A percentile compares a stretch with the other conserved stretches of the same genome.
Evolutionary conservation across 2,113 vertebrate species (phyloP).

Genomic region (Donacobius atricapilla): DNA sequence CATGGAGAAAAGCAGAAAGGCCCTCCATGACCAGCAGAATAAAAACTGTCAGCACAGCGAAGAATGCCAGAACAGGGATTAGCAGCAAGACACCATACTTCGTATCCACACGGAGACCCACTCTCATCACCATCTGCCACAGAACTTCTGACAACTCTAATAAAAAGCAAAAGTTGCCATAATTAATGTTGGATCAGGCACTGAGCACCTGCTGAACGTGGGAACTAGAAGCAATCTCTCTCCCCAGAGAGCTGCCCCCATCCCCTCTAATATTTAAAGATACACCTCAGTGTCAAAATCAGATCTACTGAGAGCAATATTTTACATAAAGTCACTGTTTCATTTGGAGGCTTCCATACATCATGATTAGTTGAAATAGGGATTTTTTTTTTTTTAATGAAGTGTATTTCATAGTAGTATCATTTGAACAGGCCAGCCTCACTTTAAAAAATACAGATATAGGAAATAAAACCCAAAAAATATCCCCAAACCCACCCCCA

Average conservation of each 20-base stretch:
- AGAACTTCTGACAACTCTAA: conserved; percentile 93
- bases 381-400: neutral
- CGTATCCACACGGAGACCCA: conserved; percentile 84
- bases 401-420: neutral
- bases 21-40: conserved; percentile 97
- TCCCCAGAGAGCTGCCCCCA: neutral
- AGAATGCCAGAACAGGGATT: conserved; percentile 83
- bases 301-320: neutral
- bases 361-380: neutral
- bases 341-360: neutral
- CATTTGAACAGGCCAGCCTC: neutral
- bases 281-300: neutral
- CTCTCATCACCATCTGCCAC: conserved; percentile 91
- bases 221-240: neutral
- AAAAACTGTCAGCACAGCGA: conserved; percentile 86
- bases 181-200: neutral
- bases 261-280: neutral
- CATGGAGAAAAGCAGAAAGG: conserved; percentile 97
- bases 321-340: neutral
- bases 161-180: neutral
- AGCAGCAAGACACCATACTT: conserved; percentile 80
- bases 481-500: neutral
- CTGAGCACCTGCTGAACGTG: neutral
- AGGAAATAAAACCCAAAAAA: neutral
- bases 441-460: neutral